A percentile compares a stretch with the other conserved stretches of the same genome.
These are phyloP conservation scores for Argynnis bischoffii DNA, from an alignment of 2,888 invertebrate genomes.

Conservation along the genomic window DNA sequence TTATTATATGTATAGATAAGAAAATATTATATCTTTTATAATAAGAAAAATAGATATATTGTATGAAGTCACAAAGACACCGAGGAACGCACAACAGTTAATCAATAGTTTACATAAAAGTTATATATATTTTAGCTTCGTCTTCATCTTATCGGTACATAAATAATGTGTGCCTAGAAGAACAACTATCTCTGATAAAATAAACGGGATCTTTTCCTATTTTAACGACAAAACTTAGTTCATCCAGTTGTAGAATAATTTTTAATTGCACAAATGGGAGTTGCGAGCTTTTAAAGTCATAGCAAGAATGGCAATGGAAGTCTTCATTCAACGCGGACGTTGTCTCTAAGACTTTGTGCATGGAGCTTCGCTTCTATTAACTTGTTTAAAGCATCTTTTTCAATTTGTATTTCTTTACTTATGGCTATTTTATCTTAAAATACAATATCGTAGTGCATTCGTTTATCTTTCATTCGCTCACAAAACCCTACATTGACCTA, in stretches of 20 bases:
- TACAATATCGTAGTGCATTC: constrained; percentile 3
- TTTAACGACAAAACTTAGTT: constrained; percentile 26
- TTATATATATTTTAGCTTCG: neutral
- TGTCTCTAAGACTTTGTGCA: constrained; percentile 14
- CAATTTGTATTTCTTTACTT: constrained; percentile 14
- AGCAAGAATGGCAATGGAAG: constrained; percentile 25
- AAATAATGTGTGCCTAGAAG: constrained; percentile 26
- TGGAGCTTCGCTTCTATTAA: constrained; percentile 13
- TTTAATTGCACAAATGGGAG: constrained; percentile 36
- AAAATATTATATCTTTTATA: too few relatives aligned
- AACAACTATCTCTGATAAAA: constrained; percentile 26
- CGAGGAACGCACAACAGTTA: too few relatives aligned
- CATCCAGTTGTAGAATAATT: constrained; percentile 28
- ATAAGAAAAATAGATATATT: too few relatives aligned
- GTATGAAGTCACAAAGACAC: too few relatives aligned
- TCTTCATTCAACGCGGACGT: constrained; percentile 20
- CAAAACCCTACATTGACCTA: constrained; percentile 14
- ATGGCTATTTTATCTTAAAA: constrained; percentile 12
- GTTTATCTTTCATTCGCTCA: neutral
- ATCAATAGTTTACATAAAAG: too few relatives aligned
- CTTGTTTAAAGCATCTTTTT: constrained; percentile 21
- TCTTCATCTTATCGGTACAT: constrained; percentile 18
- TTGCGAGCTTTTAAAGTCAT: constrained; percentile 25
- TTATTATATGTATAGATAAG: too few relatives aligned
- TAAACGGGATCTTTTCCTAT: constrained; percentile 22